Evolutionary conservation across 2,113 vertebrate genomes (phyloP), one percentile per base, ranked within the genome.

Genomic region (Ochotona curzoniae): DNA sequence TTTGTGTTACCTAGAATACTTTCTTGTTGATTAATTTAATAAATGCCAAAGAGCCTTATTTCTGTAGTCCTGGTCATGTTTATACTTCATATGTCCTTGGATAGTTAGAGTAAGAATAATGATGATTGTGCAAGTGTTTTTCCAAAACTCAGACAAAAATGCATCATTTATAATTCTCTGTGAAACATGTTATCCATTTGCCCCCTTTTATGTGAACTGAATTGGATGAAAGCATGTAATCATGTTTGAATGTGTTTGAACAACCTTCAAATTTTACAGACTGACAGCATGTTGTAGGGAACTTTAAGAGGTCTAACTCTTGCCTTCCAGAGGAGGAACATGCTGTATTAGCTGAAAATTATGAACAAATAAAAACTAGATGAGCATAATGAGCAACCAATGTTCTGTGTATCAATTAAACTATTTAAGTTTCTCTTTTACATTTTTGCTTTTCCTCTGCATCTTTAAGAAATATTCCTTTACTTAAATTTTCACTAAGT

Each of bases 211-310:
- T 23, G 14, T 69, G 69, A 83, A 64, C 11, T 81, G 17, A 23
- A 26, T 8, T 89, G n/a, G 12, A 86, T 49, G n/a, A 85, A 92
- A 89, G 9, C 8, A n/a, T 69, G 28, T 32, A 28, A 69, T 57
- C 23, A 23, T 75, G 87, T 79, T 93, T 89, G 23, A 93, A 91
- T 76, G 38, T 76, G 67, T 73, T 74, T 73, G 26, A 89, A 74
- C 57, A 78, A 54, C 0, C 9, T 7, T 70, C 69, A 69, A 73
- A 20, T 75, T 83, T 93, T 23, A 49, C 38, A 73, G 30, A 78
- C 23, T 66, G n/a, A 23, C 25, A 78, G 6, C 64, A 74, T 63
- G 30, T 61, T 67, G 2, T 35, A 76, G 28, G 63, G 30, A 51
- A 54, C 1, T 23, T 87, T 67, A 60, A 38, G 67, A 44, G 79